These are phyloP conservation scores for Ptilorrhoa leucosticta DNA, from an alignment of 2,113 vertebrate genomes.

Conservation along the genomic window DNA sequence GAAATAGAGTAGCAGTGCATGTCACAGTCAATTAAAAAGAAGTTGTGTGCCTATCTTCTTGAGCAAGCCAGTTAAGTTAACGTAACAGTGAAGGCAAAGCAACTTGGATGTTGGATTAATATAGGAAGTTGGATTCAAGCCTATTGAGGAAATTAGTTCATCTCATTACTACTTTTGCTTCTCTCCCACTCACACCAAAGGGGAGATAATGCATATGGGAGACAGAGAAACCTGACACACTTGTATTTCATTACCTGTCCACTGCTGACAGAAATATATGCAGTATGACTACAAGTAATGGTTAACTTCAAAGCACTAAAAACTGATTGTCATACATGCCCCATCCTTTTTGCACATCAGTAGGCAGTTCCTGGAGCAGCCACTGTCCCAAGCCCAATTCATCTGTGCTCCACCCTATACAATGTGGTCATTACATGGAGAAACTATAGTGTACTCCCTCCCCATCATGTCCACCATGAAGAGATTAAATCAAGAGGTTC, in stretches of 20 bases:
- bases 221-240: neutral
- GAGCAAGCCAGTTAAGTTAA: neutral
- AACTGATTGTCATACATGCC: neutral
- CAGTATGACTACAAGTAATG: conserved; percentile 5
- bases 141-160: neutral
- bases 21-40: neutral
- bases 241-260: conserved; percentile 34
- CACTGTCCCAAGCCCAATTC: neutral
- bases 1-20: neutral
- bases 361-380: neutral
- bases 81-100: neutral
- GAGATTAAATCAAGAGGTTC: neutral
- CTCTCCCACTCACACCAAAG: neutral
- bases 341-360: conserved; percentile 15
- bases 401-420: neutral
- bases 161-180: conserved; percentile 9
- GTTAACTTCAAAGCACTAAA: conserved; percentile 42
- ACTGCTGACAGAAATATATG: neutral
- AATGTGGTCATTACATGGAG: neutral
- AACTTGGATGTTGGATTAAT: conserved; percentile 14
- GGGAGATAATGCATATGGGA: neutral
- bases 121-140: conserved; percentile 8
- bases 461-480: neutral
- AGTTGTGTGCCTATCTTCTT: neutral
- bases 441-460: neutral